Evolutionary conservation across 2,113 vertebrate species (phyloP).

Genomic region (Xiphias gladius): DNA sequence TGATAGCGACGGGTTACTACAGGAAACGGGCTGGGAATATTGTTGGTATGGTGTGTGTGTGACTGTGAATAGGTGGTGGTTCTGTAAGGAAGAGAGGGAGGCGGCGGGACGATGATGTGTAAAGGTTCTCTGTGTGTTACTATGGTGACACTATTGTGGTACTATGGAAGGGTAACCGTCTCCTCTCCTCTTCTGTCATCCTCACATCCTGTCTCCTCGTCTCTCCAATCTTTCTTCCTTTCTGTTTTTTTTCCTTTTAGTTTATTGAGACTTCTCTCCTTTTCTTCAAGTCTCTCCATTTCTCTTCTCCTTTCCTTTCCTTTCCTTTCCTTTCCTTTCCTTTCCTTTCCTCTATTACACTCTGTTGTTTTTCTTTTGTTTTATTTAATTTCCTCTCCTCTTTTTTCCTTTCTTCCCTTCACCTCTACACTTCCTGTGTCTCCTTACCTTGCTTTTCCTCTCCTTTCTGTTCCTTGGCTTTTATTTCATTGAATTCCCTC

Average conservation of each 20-base stretch:
- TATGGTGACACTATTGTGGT: slow-evolving; percentile 59
- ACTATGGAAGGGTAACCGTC: slow-evolving; percentile 23
- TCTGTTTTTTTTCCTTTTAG: neutral
- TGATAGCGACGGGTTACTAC: slow-evolving; percentile 59
- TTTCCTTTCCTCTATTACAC: neutral
- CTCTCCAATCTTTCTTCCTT: neutral
- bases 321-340: neutral
- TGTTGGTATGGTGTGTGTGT: slow-evolving; percentile 26
- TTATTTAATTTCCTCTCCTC: neutral
- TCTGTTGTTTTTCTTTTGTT: neutral
- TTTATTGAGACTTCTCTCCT: neutral
- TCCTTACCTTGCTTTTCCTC: neutral
- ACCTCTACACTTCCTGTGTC: too few species aligned
- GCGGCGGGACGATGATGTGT: slow-evolving; percentile 41
- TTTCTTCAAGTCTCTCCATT: neutral
- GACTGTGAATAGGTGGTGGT: slow-evolving; percentile 45
- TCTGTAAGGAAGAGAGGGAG: slow-evolving; percentile 20
- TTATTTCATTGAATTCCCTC: neutral
- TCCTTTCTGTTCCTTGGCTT: too few species aligned
- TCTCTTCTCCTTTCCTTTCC: neutral
- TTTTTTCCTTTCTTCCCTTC: neutral
- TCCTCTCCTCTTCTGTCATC: slow-evolving; percentile 13
- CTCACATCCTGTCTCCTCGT: slow-evolving; percentile 10
- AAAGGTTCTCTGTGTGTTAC: slow-evolving; percentile 68
- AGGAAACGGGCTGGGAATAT: slow-evolving; percentile 49